Evolutionary conservation across 2,797 vertebrate species (phyloP), one percentile per base, ranked within the genome.

Genomic region (Trachops cirrhosus): DNA sequence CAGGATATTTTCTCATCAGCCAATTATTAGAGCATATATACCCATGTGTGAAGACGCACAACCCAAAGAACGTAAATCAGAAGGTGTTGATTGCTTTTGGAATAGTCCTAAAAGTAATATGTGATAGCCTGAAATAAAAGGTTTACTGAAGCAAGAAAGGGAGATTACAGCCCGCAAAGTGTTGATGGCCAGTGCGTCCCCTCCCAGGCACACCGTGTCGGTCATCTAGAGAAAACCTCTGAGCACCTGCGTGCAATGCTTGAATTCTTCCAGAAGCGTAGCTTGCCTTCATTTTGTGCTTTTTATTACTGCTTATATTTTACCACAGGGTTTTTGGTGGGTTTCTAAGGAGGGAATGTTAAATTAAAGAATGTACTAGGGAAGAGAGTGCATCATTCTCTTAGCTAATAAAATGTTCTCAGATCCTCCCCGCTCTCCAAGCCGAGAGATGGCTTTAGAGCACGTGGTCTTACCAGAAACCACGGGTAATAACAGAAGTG

Each of bases 351-450:
- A 80, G 77, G 77, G 26, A 77, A 89, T 82, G 95, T 91, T 52
- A 84, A 95, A 92, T 91, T 48, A 89, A 96, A 92, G 41, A 87
- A 77, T 75, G 79, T n/a, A n/a, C 67, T 75, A 24, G 21, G 87
- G 26, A 59, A 90, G 10, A 80, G 79, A 89, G 64, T 32, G 21
- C 87, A 64, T 74, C 54, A 48, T 93, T 91, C 48, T 70, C 44
- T 79, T 39, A 32, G 22, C 41, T 86, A 93, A 91, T 86, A 86
- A 94, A 67, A 86, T 50, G 48, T 10, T n/a, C 46, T 80, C 75
- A 54, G n/a, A 21, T 64, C 29, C 26, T 59, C 37, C 73, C 22
- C 26, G 52, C 19, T 50, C 32, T 24, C 12, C 62, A 44, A 93
- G 67, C 29, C 16, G 44, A 4, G 34, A 86, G 19, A 59, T 3